These are phyloP conservation scores for Caenorhabditis auriculariae DNA, from an alignment of 2,888 invertebrate species.

Conservation along the genomic window DNA sequence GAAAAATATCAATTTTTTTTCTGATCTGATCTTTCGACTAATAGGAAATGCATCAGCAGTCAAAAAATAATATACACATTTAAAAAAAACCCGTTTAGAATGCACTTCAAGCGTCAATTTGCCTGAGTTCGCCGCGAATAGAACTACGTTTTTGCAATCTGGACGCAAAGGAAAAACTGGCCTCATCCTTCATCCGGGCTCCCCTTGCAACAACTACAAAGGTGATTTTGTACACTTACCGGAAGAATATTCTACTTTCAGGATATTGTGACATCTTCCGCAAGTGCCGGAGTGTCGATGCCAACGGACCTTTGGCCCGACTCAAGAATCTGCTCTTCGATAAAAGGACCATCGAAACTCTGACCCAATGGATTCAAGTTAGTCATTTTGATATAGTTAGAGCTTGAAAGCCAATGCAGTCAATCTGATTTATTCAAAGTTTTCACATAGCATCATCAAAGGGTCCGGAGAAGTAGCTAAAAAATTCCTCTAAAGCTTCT, in stretches of 20 bases:
- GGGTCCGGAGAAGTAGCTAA: no score
- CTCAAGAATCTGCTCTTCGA: constrained; percentile 72
- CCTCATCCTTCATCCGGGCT: constrained; percentile 79
- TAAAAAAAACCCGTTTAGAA: no score
- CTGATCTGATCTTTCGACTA: no score
- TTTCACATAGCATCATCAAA: no score
- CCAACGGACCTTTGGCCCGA: constrained; percentile 93
- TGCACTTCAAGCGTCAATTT: constrained; percentile 58
- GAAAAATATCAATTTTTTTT: no score
- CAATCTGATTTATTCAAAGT: background rate
- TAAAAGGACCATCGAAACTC: constrained; percentile 53
- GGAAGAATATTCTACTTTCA: background rate
- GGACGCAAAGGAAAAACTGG: constrained; percentile 59
- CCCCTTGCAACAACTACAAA: constrained; percentile 93
- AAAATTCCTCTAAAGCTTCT: no score
- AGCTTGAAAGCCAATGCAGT: no score
- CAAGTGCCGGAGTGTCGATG: constrained; percentile 96
- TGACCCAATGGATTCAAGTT: constrained; percentile 54
- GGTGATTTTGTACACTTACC: constrained; percentile 17
- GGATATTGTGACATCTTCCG: constrained; percentile 99
- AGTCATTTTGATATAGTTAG: background rate
- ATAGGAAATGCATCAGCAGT: no score
- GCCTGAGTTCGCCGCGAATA: constrained; percentile 51
- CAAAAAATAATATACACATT: no score
- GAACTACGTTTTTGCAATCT: constrained; percentile 44